Percentiles rank a stretch among this genome's conserved stretches.
phyloP scores from a whole-genome alignment of 2,113 vertebrate genomes.

The Amphilophus citrinellus region DNA sequence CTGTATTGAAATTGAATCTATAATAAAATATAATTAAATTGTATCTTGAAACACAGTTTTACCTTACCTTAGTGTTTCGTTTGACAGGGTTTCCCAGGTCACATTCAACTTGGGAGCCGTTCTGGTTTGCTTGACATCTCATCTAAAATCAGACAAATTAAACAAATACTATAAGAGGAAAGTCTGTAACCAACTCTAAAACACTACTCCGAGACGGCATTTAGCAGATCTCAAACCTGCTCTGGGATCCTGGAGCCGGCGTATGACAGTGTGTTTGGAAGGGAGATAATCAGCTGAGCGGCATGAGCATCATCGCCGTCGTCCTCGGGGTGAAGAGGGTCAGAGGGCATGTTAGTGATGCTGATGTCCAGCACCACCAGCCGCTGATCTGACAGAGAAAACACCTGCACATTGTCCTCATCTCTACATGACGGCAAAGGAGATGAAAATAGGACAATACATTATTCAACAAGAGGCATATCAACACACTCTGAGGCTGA shows the following conservation, averaged over 20 bases:
- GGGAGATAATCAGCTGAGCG: conserved; percentile 84
- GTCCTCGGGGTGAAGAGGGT: conserved; percentile 77
- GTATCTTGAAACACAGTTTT: neutral
- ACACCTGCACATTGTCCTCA: conserved; percentile 80
- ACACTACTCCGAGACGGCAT: accelerated
- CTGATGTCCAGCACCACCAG: conserved; percentile 88
- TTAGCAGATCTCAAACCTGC: conserved; percentile 47
- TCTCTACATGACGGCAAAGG: conserved; percentile 71
- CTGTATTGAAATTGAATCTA: neutral
- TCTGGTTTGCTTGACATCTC: conserved; percentile 86
- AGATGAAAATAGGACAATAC: neutral
- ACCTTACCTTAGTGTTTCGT: conserved; percentile 83
- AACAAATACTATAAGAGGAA: neutral
- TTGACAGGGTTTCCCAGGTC: conserved; percentile 93
- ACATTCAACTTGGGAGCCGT: conserved; percentile 87
- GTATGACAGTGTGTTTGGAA: conserved; percentile 87
- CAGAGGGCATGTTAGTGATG: conserved; percentile 89
- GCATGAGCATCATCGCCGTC: conserved; percentile 94
- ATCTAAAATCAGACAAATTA: conserved; percentile 63
- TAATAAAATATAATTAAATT: too few relatives aligned
- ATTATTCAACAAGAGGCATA: neutral
- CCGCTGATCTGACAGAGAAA: conserved; percentile 89
- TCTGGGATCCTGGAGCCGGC: conserved; percentile 80
- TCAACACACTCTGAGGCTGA: neutral
- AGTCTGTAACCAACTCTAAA: neutral